Conservation (phyloP, 2,797 vertebrate species). For the Poliocrania exsul region DNA sequence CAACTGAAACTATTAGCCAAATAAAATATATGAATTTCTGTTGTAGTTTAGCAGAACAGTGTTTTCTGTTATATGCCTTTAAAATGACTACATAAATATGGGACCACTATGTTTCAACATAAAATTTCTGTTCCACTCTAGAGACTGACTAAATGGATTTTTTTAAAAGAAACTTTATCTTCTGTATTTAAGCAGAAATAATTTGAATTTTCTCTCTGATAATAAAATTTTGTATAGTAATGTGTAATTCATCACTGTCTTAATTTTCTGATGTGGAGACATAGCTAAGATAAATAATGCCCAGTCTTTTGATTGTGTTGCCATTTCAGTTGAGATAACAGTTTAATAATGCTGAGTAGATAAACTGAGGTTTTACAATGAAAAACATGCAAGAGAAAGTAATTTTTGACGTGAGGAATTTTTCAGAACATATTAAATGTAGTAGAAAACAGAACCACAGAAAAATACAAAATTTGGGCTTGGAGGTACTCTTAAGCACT, state of each 20-base stretch:
- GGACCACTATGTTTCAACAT: conserved; percentile 50
- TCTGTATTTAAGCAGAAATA: conserved; percentile 82
- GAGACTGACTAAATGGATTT: conserved; percentile 55
- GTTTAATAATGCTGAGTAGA: conserved; percentile 29
- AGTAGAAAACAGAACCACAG: background rate
- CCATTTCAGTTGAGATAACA: conserved; percentile 41
- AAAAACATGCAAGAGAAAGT: background rate
- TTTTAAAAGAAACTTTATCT: conserved; percentile 75
- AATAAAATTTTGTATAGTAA: conserved; percentile 86
- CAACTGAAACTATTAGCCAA: conserved; percentile 58
- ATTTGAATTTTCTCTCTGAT: conserved; percentile 83
- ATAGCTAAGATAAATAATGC: conserved; percentile 64
- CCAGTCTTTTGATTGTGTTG: conserved; percentile 38
- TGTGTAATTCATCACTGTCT: conserved; percentile 74
- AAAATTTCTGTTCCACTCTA: conserved; percentile 61
- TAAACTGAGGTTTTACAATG: background rate
- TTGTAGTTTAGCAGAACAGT: conserved; percentile 49
- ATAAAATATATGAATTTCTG: conserved; percentile 50
- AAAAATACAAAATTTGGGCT: background rate
- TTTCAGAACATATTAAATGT: conserved; percentile 12
- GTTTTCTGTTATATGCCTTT: conserved; percentile 64
- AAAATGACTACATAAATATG: conserved; percentile 61
- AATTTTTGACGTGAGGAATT: background rate
- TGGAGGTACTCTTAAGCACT: background rate
- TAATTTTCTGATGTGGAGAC: conserved; percentile 68